Evolutionary conservation across 2,888 invertebrate genomes (phyloP).

Genomic region (Dioctria linearis): DNA sequence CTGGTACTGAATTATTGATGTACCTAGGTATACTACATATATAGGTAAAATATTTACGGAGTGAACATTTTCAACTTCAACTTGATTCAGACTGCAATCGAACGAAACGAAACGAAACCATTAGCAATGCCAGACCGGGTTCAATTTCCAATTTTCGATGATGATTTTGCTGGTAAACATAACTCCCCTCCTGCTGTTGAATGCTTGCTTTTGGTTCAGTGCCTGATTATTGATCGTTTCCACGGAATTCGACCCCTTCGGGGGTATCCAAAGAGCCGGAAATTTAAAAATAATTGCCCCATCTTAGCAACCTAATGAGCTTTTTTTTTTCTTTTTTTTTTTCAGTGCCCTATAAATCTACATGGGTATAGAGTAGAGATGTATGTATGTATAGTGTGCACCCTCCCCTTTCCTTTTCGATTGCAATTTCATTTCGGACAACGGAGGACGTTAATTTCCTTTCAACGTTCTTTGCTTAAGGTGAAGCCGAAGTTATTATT

Average conservation of each 20-base stretch:
- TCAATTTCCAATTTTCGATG: conserved; percentile 53
- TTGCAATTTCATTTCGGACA: conserved; percentile 26
- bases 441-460: conserved; percentile 49
- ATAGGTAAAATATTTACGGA: too few relatives aligned
- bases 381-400: background rate
- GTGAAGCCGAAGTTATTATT: conserved; percentile 6
- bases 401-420: background rate
- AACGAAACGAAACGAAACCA: conserved; percentile 49
- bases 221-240: conserved; percentile 50
- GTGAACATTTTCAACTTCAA: conserved; percentile 25
- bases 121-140: conserved; percentile 52
- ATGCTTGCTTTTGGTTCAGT: conserved; percentile 25
- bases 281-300: conserved; percentile 53
- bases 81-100: background rate
- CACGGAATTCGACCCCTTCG: conserved; percentile 14
- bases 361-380: background rate
- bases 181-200: conserved; percentile 37
- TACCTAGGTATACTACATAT: too few relatives aligned
- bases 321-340: conserved; percentile 16
- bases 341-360: conserved; percentile 1
- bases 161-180: conserved; percentile 44
- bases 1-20: too few relatives aligned
- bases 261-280: conserved; percentile 44
- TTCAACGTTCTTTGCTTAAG: conserved; percentile 27
- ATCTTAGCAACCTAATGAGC: conserved; percentile 49